Evolutionary conservation across 2,797 vertebrate genomes (phyloP).

Genomic region (Neosalanx taihuensis): DNA sequence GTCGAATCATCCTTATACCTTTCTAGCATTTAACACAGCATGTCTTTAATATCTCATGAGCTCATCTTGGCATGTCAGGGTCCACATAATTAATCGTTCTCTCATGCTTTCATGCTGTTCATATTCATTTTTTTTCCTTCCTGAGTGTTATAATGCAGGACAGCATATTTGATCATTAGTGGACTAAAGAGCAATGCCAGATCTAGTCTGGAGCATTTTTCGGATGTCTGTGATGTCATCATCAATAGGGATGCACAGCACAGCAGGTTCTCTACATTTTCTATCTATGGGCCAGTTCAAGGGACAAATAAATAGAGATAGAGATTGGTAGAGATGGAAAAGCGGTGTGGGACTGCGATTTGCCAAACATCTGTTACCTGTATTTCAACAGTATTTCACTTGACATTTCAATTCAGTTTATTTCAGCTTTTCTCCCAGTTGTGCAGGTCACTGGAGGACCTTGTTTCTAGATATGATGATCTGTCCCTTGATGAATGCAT

Average conservation of each 20-base stretch:
- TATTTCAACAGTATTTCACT: conserved; percentile 22
- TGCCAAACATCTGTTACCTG: conserved; percentile 11
- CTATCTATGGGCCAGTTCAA: conserved; percentile 4
- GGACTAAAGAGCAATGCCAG: not conserved
- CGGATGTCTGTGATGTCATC: conserved; percentile 3
- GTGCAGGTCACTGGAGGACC: conserved; percentile 16
- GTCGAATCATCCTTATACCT: not conserved
- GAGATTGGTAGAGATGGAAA: not conserved
- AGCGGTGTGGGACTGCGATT: not conserved
- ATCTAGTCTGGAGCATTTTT: not conserved
- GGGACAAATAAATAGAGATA: not conserved
- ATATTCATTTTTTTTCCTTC: not conserved
- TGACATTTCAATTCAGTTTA: conserved; percentile 12
- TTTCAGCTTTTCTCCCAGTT: conserved; percentile 29
- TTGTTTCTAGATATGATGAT: conserved; percentile 19
- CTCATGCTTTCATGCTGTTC: too few species aligned
- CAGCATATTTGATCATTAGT: not conserved
- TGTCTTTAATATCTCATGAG: too few species aligned
- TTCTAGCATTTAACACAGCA: not conserved
- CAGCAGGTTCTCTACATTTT: not conserved
- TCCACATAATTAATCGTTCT: too few species aligned
- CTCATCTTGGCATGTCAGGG: too few species aligned
- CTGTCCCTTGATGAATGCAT: conserved; percentile 20
- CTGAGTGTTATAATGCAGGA: not conserved
- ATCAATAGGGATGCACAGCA: not conserved